Percentiles rank a stretch among this genome's conserved stretches.
Conservation (phyloP, 2,797 vertebrate species). For the Balearica regulorum region DNA sequence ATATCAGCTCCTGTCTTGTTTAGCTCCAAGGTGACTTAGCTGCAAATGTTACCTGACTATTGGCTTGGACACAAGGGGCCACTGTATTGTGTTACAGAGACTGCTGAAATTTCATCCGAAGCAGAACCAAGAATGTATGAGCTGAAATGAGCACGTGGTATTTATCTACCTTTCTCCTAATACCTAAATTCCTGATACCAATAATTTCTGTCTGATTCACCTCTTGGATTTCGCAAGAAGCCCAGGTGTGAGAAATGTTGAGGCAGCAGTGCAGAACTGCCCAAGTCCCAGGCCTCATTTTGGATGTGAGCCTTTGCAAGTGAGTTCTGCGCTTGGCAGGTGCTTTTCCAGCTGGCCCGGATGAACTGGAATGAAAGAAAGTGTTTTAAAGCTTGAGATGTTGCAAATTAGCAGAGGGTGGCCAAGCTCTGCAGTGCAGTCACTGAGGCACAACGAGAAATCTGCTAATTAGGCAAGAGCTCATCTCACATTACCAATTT, state of each 20-base stretch:
- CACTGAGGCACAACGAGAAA: neutral
- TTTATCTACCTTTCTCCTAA: neutral
- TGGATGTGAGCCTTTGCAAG: neutral
- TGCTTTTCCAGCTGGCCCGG: slow-evolving; percentile 25
- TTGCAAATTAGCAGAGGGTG: neutral
- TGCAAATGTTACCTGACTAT: neutral
- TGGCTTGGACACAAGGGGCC: neutral
- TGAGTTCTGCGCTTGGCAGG: neutral
- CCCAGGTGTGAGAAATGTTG: neutral
- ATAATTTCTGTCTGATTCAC: neutral
- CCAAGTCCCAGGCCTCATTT: neutral
- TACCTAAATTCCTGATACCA: no score
- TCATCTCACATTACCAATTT: neutral
- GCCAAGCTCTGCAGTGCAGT: neutral
- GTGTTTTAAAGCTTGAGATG: neutral
- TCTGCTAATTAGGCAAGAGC: slow-evolving; percentile 33
- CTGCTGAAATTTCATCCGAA: neutral
- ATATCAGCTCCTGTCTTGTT: neutral
- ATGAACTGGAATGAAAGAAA: neutral
- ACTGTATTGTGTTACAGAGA: neutral
- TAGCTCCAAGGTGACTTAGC: neutral
- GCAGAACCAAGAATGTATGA: neutral
- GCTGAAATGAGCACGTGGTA: neutral
- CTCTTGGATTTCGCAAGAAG: neutral
- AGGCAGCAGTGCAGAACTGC: neutral